Base-by-base conservation (phyloP, 1,140 invertebrate species). In the Drosophila pectinifera region DNA sequence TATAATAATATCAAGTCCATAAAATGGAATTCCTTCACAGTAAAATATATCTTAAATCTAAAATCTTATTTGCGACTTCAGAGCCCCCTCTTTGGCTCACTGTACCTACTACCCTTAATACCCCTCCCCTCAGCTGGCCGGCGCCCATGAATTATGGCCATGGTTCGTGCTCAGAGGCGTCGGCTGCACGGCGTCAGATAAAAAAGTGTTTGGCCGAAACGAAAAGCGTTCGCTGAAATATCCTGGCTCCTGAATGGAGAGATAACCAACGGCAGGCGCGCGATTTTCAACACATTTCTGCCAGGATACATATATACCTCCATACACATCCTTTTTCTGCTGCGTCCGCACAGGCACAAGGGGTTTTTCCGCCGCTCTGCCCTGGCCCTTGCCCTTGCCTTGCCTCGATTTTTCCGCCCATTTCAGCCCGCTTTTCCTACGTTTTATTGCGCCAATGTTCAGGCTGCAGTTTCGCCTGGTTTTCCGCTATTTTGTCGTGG, bases 361-460 rank as follows among this genome's bases (percentile, higher is more conserved):
- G 28, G 59, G 54, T 22, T 36, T 28, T 31, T 26, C 42, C 34
- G 18, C 4, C 13, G n/a, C 48, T 11, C 16, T 42, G 11, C 5
- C 49, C 22, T 42, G 11, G 8, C 49, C 22, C 42, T 34, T 1
- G 10, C 4, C 46, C 26, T 1, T 13, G 54, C 14, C n/a, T 34
- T 61, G 36, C 64, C n/a, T 36, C 18, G 7, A 20, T 49, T 49
- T 49, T 49, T 31, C 18, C 48, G 34, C 11, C 51, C 39, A 20
- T 38, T 48, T 11, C 16, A 39, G 26, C 26, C 4, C 18, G 14
- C 10, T 56, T 49, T 75, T 55, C 75, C 61, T 64, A 56, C 80
- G 73, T 88, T 88, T 89, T 89, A 89, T 89, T 80, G 84, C 84
- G 84, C 84, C 84, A 89, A 89, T 89, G 84, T 89, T 89, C 80